Evolutionary conservation across 64 coral and sea anemone genomes (phyloP).

Genomic region (Montipora efflorescens): DNA sequence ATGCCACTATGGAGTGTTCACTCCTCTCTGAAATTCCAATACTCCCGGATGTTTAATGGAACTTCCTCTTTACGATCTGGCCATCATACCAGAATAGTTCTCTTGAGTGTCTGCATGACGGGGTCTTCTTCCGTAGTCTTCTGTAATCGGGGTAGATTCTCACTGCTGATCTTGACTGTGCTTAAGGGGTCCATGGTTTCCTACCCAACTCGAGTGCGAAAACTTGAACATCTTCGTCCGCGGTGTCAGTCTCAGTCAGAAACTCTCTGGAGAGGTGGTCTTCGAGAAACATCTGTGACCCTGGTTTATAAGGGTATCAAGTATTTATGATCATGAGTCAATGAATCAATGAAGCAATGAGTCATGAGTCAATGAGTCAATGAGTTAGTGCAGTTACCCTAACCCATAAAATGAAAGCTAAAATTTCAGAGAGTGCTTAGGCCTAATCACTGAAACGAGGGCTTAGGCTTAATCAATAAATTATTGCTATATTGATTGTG

Average conservation of each 20-base stretch:
- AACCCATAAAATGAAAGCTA: too few relatives aligned
- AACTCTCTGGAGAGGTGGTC: slow-evolving; percentile 68
- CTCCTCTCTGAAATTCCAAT: not conserved
- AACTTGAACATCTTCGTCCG: slow-evolving; percentile 29
- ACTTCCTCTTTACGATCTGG: slow-evolving; percentile 29
- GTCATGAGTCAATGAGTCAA: too few relatives aligned
- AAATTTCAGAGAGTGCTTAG: too few relatives aligned
- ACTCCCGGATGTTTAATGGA: not conserved
- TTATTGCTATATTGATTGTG: too few relatives aligned
- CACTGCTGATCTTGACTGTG: slow-evolving; percentile 25
- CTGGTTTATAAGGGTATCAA: not conserved
- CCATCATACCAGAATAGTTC: slow-evolving; percentile 56
- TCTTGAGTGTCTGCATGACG: not conserved
- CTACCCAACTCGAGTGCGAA: not conserved
- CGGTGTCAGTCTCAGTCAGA: not conserved
- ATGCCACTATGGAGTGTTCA: not conserved
- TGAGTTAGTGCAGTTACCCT: too few relatives aligned
- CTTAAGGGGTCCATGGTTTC: slow-evolving; percentile 1
- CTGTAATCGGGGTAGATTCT: slow-evolving; percentile 55
- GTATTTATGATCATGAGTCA: too few relatives aligned
- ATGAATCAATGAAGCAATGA: too few relatives aligned
- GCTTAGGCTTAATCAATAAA: too few relatives aligned
- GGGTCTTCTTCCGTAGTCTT: slow-evolving; percentile 38
- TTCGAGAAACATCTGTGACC: slow-evolving; percentile 56
- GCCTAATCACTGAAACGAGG: too few relatives aligned